These are phyloP conservation scores for Arvicanthis niloticus DNA, from an alignment of 2,113 vertebrate species.

Conservation along the genomic window DNA sequence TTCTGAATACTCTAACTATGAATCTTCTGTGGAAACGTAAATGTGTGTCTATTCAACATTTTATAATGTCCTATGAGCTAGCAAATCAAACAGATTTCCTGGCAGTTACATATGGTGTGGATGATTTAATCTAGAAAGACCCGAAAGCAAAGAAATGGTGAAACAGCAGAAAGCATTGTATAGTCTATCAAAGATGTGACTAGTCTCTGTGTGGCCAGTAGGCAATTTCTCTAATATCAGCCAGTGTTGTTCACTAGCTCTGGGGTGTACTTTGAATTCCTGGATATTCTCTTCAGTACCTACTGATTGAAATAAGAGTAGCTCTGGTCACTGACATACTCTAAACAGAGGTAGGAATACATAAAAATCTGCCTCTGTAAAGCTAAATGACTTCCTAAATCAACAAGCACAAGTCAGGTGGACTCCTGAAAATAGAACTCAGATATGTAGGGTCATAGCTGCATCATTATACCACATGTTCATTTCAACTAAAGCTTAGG, in stretches of 20 bases:
- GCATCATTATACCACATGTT: neutral
- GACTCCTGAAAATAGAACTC: conserved; percentile 38
- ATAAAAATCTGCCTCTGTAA: neutral
- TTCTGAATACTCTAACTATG: neutral
- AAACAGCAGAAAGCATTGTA: neutral
- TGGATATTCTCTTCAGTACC: neutral
- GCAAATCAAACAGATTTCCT: neutral
- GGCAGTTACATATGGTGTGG: neutral
- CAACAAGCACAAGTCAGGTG: neutral
- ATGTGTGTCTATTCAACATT: neutral
- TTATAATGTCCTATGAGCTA: neutral
- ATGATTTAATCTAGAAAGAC: neutral
- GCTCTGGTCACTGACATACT: neutral
- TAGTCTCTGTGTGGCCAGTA: neutral
- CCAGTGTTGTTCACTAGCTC: neutral
- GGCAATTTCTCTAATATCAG: neutral
- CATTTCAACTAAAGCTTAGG: conserved; percentile 10
- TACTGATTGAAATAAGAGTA: neutral
- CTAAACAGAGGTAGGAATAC: neutral
- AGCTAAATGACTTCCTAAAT: conserved; percentile 16
- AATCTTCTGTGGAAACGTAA: neutral
- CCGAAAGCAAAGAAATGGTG: neutral
- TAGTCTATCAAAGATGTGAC: neutral
- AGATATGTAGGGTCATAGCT: neutral
- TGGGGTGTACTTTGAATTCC: neutral